Evolutionary conservation across 2,888 invertebrate species (phyloP).

Genomic region (Dicycla oo): DNA sequence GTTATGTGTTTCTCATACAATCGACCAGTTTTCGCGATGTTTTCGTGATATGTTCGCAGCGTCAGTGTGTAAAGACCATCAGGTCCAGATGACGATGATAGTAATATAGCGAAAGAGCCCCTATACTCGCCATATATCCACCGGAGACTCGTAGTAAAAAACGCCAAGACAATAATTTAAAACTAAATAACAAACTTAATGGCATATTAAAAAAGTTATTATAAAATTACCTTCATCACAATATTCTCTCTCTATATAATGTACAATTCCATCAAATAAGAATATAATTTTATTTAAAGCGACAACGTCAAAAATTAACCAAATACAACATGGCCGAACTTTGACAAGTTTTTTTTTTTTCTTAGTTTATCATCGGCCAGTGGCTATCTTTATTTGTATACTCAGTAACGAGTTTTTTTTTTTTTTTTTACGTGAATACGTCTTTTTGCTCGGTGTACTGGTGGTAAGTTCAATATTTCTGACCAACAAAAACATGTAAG

Average conservation of each 20-base stretch:
- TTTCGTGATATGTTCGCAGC: no score
- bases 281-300: conserved; percentile 51
- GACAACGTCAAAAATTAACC: conserved; percentile 48
- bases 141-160: neutral
- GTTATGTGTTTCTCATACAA: no score
- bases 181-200: neutral
- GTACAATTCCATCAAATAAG: conserved; percentile 55
- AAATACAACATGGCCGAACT: conserved; percentile 41
- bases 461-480: no score
- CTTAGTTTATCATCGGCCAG: neutral
- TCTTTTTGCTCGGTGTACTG: no score
- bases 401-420: conserved; percentile 1
- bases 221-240: conserved; percentile 67
- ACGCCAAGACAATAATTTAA: neutral
- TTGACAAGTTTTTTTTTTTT: conserved; percentile 19
- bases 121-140: neutral
- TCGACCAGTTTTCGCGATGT: no score
- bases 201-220: neutral
- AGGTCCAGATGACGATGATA: neutral
- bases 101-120: neutral
- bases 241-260: conserved; percentile 62
- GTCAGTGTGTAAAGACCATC: neutral
- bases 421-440: neutral
- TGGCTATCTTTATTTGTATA: neutral
- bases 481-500: no score